These are phyloP conservation scores for Eretmocerus hayati DNA, from an alignment of 2,888 invertebrate genomes.

Conservation along the genomic window DNA sequence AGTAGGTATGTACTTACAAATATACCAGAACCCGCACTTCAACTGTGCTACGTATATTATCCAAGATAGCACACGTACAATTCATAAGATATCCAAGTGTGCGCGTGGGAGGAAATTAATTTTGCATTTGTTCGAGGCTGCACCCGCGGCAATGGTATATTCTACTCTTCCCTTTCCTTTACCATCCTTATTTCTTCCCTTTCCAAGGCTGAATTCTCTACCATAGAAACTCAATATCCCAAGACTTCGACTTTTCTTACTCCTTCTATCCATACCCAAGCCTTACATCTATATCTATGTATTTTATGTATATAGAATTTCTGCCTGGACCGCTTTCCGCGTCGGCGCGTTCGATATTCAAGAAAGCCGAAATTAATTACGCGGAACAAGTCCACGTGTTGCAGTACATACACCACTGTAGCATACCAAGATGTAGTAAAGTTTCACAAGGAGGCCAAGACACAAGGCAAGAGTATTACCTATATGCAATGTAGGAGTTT, in stretches of 20 bases:
- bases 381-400: conserved; percentile 22
- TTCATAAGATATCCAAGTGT: not conserved
- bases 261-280: no score
- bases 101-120: conserved; percentile 19
- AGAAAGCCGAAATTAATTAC: conserved; percentile 25
- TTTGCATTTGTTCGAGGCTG: conserved; percentile 19
- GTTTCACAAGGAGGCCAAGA: conserved; percentile 13
- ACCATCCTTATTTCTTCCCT: not conserved
- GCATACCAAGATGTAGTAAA: no score
- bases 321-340: no score
- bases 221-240: conserved; percentile 21
- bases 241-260: not conserved
- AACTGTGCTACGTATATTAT: no score
- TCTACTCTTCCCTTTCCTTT: not conserved
- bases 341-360: no score
- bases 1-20: not conserved
- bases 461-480: no score
- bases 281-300: no score
- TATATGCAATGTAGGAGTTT: no score
- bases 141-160: conserved; percentile 15
- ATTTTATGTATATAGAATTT: no score
- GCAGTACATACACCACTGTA: conserved; percentile 9
- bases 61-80: no score
- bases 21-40: not conserved
- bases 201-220: no score